Evolutionary conservation across 1,140 invertebrate genomes (phyloP), one percentile per base, ranked within the genome.

Genomic region (Drosophila nannoptera): DNA sequence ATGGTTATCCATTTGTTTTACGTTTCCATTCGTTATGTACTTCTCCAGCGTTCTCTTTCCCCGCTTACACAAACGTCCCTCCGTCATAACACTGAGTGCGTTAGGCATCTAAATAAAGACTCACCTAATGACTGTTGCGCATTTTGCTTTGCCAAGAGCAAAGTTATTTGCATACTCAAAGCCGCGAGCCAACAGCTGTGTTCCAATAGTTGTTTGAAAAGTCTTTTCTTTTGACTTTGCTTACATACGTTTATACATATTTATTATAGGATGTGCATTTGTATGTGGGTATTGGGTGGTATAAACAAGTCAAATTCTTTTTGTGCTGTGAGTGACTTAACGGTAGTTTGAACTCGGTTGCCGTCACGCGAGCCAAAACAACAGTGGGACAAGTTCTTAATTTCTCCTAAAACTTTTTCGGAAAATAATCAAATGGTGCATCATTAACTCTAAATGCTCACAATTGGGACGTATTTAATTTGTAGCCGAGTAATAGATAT

Each of bases 81-180:
- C 43, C n/a, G n/a, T 9, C 9, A 4, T 11, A 6, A 5, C n/a
- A 5, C 12, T 0, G 31, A 77, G 72, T 68, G 33, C 52, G 60
- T 65, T 35, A 68, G 62, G 63, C 60, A 55, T 80, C 55, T 73
- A 78, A 74, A 84, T 76, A 83, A 76, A 76, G 73, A 66, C 53
- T 52, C 50, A 65, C 8, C 59, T 62, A 68, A 36, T 67, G 65
- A 73, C 49, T 69, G 77, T 74, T 77, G 78, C 75, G 75, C 80
- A 78, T 83, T 83, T 73, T 40, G 76, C 61, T 67, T 78, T 60
- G 54, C 69, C 46, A 46, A 61, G 32, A 46, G 48, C 42, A 35
- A 58, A 16, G 50, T 70, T 63, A 83, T 84, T 83, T 83, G 76
- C 73, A 78, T 80, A 75, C 35, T 6, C 56, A 46, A 43, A 40